phyloP scores from a whole-genome alignment of 2,113 vertebrate species.

The Nyctibius bracteatus region DNA sequence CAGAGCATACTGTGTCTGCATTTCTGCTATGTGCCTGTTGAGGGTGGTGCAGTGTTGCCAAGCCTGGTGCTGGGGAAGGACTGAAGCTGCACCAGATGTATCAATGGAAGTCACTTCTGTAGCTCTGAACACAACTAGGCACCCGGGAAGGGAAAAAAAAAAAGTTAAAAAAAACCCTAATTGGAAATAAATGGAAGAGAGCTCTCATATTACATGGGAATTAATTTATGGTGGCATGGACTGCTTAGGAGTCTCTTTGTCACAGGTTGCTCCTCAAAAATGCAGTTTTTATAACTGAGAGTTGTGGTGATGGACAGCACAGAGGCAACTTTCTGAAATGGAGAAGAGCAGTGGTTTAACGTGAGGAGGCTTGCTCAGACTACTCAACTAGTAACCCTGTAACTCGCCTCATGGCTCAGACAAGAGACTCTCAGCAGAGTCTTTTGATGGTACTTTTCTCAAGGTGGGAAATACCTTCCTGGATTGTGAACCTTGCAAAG shows the following conservation, averaged over 20 bases:
- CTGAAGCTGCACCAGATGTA: not conserved
- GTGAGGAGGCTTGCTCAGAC: not conserved
- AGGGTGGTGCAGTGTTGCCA: not conserved
- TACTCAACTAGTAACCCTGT: not conserved
- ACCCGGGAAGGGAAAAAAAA: not conserved
- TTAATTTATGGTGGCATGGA: not conserved
- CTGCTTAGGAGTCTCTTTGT: not conserved
- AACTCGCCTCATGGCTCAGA: not conserved
- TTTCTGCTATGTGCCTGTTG: not conserved
- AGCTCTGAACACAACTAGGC: not conserved
- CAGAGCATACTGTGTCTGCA: not conserved
- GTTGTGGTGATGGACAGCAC: not conserved
- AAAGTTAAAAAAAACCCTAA: accelerated
- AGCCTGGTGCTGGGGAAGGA: not conserved
- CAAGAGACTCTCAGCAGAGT: not conserved
- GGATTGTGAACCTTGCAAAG: not conserved
- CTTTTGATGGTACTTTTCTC: not conserved
- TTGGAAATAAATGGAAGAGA: not conserved
- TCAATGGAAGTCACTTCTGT: not conserved
- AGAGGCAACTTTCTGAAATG: not conserved
- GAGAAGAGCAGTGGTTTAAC: not conserved
- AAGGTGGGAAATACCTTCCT: not conserved
- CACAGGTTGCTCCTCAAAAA: not conserved
- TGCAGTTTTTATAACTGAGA: not conserved
- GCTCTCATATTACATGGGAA: not conserved